A percentile compares a stretch with the other conserved stretches of the same genome.
These are phyloP conservation scores for Thalpophila matura DNA, from an alignment of 2,888 invertebrate species.

Conservation along the genomic window DNA sequence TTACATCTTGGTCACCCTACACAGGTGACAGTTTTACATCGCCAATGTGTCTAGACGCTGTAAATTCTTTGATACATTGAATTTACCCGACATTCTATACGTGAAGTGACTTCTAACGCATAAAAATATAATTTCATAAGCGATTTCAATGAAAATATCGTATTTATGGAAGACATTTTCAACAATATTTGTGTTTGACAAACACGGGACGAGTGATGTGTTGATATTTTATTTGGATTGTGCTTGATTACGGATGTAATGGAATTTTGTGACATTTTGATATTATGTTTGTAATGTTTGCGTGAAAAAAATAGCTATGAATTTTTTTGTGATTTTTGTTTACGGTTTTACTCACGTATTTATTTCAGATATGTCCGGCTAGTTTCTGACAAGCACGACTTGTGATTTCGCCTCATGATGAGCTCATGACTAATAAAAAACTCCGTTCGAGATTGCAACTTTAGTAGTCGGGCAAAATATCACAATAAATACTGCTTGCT, in stretches of 20 bases:
- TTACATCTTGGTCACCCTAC: slow-evolving; percentile 19
- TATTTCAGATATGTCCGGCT: no score
- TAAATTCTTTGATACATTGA: slow-evolving; percentile 66
- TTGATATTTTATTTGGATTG: slow-evolving; percentile 42
- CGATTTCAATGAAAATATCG: slow-evolving; percentile 38
- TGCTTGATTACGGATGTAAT: slow-evolving; percentile 28
- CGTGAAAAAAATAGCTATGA: slow-evolving; percentile 1
- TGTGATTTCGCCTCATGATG: no score
- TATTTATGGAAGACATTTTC: slow-evolving; percentile 26
- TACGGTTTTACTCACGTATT: no score
- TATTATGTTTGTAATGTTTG: slow-evolving; percentile 4
- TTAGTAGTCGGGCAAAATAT: no score
- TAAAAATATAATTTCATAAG: slow-evolving; percentile 49
- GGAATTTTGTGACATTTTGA: slow-evolving; percentile 25
- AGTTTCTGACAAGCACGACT: no score
- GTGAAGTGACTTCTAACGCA: slow-evolving; percentile 27
- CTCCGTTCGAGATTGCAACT: no score
- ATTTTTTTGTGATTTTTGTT: no score
- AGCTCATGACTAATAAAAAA: no score
- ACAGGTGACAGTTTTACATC: slow-evolving; percentile 52
- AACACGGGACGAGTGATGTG: slow-evolving; percentile 22
- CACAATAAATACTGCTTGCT: no score
- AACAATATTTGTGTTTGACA: slow-evolving; percentile 42
- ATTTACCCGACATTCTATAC: slow-evolving; percentile 46
- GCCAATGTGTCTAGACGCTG: slow-evolving; percentile 66